Base-by-base conservation (phyloP, 2,888 invertebrate species). In the Xylota sylvarum region DNA sequence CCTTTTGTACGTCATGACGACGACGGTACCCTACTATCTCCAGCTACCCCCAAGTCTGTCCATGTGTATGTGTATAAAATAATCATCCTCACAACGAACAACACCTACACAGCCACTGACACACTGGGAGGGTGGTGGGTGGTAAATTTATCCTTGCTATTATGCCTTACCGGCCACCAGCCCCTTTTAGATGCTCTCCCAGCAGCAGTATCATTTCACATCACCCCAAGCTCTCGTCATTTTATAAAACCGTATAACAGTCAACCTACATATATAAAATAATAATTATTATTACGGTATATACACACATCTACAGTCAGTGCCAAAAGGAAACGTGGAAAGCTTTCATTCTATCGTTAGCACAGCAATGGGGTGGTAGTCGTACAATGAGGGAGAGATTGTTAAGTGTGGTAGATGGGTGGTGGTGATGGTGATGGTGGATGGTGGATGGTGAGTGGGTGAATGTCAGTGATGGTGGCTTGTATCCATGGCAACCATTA, bases 161-260 rank as follows among this genome's bases (percentile, higher is more conserved):
- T 82, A 86, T 64, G 64, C 77, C 62, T 55, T 72, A 40, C 43
- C 73, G 52, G 12, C 65, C 48, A 64, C 43, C 67, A 64, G 37
- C 76, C 74, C 50, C 62, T 64, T 64, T 69, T 30, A 46, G 62
- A 79, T 69, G 48, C 62, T 73, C 62, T 73, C 62, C 73, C 72
- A 78, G 64, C 79, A 79, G 67, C 55, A 64, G 69, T 80, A 85
- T 80, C 62, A 70, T 73, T 74, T 56, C 17, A 62, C 58, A 74
- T 65, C 84, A 85, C 64, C 84, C 58, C 74, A 65, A 80, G 80
- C 80, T 76, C 76, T 82, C 82, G 69, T 77, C 77, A 69, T 86
- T 82, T 86, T 86, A 86, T 86, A 81, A 85, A 81, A 80, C 76
- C 81, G 85, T 85, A 85, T 85, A 86, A 86, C 86, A 86, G 86